phyloP scores from a whole-genome alignment of 2,797 vertebrate genomes.

The Syndactyla subalaris region DNA sequence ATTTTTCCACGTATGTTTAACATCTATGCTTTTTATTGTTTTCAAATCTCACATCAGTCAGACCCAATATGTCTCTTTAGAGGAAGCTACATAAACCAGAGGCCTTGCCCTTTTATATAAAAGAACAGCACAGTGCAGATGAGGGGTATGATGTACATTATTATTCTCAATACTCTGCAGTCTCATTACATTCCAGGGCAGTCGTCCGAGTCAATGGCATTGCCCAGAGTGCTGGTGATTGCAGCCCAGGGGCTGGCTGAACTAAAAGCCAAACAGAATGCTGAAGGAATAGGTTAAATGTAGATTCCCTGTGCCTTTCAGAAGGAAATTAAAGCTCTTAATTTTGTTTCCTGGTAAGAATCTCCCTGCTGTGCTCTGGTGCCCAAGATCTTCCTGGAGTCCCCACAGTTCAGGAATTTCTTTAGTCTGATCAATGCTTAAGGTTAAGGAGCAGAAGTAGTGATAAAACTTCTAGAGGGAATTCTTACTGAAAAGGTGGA shows the following conservation, averaged over 20 bases:
- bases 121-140: background rate
- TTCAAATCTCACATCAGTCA: background rate
- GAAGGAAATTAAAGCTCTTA: background rate
- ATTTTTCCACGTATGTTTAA: background rate
- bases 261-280: background rate
- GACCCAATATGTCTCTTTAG: background rate
- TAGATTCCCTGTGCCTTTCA: background rate
- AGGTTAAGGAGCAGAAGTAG: background rate
- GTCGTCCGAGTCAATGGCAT: background rate
- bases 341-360: background rate
- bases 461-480: background rate
- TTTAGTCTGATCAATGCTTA: background rate
- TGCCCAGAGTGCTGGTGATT: background rate
- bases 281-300: background rate
- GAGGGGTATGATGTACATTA: background rate
- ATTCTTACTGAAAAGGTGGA: background rate
- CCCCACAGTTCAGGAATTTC: background rate
- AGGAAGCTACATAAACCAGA: background rate
- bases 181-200: slow-evolving; percentile 20
- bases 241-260: background rate
- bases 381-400: background rate
- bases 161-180: background rate
- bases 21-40: background rate
- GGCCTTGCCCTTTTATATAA: background rate
- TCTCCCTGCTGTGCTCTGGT: background rate